Evolutionary conservation across 2,797 vertebrate species (phyloP).

Genomic region (Propithecus deckenii): DNA sequence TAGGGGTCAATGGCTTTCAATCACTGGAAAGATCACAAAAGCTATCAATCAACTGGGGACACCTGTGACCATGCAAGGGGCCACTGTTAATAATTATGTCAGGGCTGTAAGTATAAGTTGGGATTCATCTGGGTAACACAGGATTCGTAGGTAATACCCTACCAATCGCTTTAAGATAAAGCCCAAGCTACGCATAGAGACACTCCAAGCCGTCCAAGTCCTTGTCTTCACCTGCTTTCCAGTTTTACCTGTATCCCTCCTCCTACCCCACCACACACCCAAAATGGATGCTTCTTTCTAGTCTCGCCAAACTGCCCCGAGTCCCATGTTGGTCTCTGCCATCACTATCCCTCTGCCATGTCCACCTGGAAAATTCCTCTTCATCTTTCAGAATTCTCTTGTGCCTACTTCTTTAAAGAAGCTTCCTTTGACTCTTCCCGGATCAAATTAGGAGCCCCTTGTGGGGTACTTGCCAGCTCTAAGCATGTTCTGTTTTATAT

Average conservation of each 20-base stretch:
- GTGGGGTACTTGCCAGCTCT: background rate
- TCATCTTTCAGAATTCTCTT: background rate
- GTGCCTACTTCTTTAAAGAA: background rate
- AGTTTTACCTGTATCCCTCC: background rate
- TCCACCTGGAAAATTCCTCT: background rate
- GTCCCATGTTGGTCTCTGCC: background rate
- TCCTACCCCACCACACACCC: background rate
- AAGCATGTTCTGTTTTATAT: background rate
- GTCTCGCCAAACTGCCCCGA: background rate
- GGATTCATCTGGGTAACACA: background rate
- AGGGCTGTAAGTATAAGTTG: background rate
- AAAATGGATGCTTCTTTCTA: background rate
- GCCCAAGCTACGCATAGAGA: no score
- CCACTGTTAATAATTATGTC: background rate
- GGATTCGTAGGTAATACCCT: background rate
- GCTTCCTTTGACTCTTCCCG: background rate
- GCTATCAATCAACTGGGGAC: background rate
- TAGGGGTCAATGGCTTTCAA: background rate
- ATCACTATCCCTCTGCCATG: background rate
- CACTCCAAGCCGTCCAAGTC: background rate
- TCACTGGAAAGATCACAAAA: background rate
- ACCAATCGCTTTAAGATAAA: background rate
- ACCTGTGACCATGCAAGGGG: background rate
- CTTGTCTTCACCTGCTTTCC: background rate
- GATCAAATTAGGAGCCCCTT: background rate